A percentile compares a stretch with the other conserved stretches of the same genome.
These are phyloP conservation scores for Campylorhamphus procurvoides DNA, from an alignment of 2,113 vertebrate species.

Conservation along the genomic window DNA sequence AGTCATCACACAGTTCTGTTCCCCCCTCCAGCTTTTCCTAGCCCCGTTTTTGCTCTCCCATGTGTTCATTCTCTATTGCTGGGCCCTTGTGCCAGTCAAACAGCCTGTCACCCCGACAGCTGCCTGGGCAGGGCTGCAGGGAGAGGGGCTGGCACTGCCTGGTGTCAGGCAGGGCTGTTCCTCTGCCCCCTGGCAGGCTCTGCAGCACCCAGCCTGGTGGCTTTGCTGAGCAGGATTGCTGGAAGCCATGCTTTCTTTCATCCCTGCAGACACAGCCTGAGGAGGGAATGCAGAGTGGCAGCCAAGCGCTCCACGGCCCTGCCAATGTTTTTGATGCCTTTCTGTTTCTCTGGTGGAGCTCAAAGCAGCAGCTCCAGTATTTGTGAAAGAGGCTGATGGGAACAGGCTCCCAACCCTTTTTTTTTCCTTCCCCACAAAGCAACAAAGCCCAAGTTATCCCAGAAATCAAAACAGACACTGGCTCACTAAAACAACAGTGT, in stretches of 20 bases:
- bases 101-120: background rate
- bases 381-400: background rate
- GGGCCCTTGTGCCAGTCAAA: background rate
- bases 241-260: background rate
- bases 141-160: background rate
- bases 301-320: constrained; percentile 48
- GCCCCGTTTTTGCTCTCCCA: background rate
- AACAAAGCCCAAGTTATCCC: constrained; percentile 20
- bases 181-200: background rate
- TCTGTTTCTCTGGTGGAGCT: constrained; percentile 63
- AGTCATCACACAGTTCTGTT: background rate
- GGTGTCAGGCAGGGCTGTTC: background rate
- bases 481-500: constrained; percentile 31
- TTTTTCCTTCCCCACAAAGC: background rate
- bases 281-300: constrained; percentile 63
- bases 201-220: background rate
- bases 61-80: background rate
- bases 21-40: background rate
- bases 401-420: background rate
- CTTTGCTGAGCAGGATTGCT: background rate
- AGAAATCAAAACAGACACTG: constrained; percentile 40
- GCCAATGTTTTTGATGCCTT: constrained; percentile 61
- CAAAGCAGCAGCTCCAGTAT: constrained; percentile 23
- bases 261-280: background rate
- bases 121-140: background rate